phyloP scores from a whole-genome alignment of 2,888 invertebrate species.

The Dysmachus trigonus region DNA sequence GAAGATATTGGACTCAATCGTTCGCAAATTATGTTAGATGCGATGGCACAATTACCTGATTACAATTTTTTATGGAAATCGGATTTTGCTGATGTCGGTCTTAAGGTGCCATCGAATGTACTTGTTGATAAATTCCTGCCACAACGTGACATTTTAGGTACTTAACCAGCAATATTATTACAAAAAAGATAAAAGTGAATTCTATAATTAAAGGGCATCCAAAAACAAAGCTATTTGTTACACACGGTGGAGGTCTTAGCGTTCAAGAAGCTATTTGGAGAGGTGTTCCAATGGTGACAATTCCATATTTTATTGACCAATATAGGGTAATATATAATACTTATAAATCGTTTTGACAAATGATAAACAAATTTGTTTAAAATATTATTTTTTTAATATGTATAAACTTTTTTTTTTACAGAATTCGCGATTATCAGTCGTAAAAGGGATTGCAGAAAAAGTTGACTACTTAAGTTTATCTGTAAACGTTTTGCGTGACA shows the following conservation, averaged over 20 bases:
- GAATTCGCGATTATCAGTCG: constrained; percentile 36
- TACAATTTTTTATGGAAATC: constrained; percentile 63
- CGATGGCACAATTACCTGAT: constrained; percentile 55
- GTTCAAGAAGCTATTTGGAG: constrained; percentile 51
- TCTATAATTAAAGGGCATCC: constrained; percentile 36
- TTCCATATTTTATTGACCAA: constrained; percentile 50
- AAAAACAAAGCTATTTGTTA: constrained; percentile 48
- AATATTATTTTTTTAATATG: no score
- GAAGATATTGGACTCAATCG: constrained; percentile 48
- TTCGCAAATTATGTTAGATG: constrained; percentile 53
- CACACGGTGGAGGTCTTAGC: constrained; percentile 49
- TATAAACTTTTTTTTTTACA: not conserved
- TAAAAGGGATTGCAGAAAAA: constrained; percentile 50
- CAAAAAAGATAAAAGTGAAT: not conserved
- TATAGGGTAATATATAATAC: constrained; percentile 36
- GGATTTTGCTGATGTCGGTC: constrained; percentile 47
- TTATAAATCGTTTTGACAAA: no score
- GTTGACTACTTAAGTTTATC: constrained; percentile 51
- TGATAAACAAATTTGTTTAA: no score
- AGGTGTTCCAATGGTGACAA: constrained; percentile 50
- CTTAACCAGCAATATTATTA: constrained; percentile 47
- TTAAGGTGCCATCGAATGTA: constrained; percentile 62
- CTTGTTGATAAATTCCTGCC: constrained; percentile 65
- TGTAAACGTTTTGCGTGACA: constrained; percentile 44
- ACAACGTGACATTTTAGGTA: constrained; percentile 67